Evolutionary conservation across 1,140 invertebrate genomes (phyloP).

Genomic region (Ephestia elutella): DNA sequence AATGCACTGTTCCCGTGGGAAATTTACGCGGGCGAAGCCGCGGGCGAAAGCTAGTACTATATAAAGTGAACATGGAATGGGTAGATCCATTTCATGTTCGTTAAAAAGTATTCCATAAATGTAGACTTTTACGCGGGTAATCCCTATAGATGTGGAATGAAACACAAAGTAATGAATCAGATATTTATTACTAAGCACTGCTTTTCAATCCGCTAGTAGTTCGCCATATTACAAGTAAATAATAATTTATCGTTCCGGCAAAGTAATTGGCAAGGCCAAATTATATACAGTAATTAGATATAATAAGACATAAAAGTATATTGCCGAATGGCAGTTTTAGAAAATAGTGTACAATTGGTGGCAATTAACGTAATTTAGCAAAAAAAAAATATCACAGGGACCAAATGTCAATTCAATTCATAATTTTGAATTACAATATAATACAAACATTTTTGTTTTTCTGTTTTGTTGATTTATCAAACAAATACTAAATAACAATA

Average conservation of each 20-base stretch:
- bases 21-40: too few relatives aligned
- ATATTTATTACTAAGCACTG: conserved; percentile 65
- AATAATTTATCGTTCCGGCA: conserved; percentile 28
- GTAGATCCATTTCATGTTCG: too few relatives aligned
- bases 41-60: too few relatives aligned
- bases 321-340: background rate
- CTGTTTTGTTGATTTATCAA: too few relatives aligned
- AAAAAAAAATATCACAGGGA: conserved; percentile 38
- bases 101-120: too few relatives aligned
- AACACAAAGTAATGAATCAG: conserved; percentile 27
- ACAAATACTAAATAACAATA: background rate
- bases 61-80: too few relatives aligned
- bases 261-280: conserved; percentile 66
- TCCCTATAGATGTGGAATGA: too few relatives aligned
- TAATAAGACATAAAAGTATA: background rate
- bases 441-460: background rate
- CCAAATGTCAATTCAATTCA: conserved; percentile 24
- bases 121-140: too few relatives aligned
- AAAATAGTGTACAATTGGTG: background rate
- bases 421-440: background rate
- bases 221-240: conserved; percentile 33
- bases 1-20: too few relatives aligned
- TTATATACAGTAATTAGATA: conserved; percentile 6
- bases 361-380: background rate
- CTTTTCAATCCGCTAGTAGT: conserved; percentile 50